Conservation (phyloP, 2,113 vertebrate genomes). For the Notothenia rossii region DNA sequence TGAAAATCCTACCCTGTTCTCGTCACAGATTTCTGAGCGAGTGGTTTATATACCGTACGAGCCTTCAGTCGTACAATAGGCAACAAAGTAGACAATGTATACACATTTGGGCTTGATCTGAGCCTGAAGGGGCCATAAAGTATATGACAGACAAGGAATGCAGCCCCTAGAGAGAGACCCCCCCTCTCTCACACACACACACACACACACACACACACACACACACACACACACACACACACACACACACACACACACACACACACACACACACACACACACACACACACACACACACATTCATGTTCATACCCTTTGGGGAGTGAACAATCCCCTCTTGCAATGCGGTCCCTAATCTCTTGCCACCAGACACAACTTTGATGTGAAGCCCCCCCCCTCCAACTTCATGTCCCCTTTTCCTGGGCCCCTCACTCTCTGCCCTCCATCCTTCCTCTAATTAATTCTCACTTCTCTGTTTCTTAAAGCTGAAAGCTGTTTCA, state of each 20-base stretch:
- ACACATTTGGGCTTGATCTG: conserved; percentile 35
- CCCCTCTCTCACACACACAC: background rate
- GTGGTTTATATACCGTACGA: background rate
- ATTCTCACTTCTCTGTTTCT: conserved; percentile 21
- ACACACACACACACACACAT: conserved; percentile 46
- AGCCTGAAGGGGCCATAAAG: conserved; percentile 67
- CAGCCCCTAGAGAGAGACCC: conserved; percentile 57
- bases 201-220: too few species aligned
- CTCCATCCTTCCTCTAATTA: conserved; percentile 48
- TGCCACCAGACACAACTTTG: conserved; percentile 71
- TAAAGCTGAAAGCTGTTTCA: background rate
- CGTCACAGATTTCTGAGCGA: background rate
- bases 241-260: too few species aligned
- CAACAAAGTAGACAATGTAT: conserved; percentile 45
- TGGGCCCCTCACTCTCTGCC: conserved; percentile 61
- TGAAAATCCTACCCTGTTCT: too few species aligned
- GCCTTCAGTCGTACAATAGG: conserved; percentile 19
- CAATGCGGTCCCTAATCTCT: conserved; percentile 74
- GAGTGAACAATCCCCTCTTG: conserved; percentile 74
- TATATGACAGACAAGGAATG: conserved; percentile 77
- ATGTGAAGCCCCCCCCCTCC: conserved; percentile 54
- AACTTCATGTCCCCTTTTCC: conserved; percentile 36
- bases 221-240: too few species aligned
- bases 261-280: conserved; percentile 17
- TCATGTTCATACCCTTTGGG: conserved; percentile 42